Evolutionary conservation across 2,113 vertebrate species (phyloP).

Genomic region (Piprites chloris): DNA sequence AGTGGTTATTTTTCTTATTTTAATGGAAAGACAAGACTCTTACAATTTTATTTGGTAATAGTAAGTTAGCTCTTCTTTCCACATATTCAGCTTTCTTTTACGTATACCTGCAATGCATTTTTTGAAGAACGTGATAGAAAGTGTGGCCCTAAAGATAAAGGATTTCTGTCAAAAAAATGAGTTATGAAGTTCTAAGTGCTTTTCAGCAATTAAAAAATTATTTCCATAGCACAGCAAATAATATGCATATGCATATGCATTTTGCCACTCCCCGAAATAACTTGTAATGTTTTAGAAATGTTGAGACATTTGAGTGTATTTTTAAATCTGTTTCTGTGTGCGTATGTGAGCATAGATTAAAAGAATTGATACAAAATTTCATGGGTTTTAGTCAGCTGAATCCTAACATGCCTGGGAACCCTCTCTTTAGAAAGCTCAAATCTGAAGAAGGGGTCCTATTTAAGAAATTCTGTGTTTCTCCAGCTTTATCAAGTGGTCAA

Average conservation of each 20-base stretch:
- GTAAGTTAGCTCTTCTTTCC: neutral
- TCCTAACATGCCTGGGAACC: neutral
- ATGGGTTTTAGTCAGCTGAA: neutral
- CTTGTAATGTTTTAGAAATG: neutral
- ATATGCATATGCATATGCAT: neutral
- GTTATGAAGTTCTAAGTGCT: neutral
- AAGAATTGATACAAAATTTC: neutral
- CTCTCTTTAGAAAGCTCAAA: neutral
- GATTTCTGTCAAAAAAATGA: neutral
- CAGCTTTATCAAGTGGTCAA: neutral
- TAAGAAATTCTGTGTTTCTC: neutral
- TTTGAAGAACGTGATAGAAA: neutral
- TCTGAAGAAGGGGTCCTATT: neutral
- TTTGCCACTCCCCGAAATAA: neutral
- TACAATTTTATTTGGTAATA: neutral
- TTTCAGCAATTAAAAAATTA: neutral
- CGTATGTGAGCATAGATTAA: neutral
- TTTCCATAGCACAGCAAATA: neutral
- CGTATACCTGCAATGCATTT: neutral
- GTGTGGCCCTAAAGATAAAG: neutral
- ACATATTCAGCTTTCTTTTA: neutral
- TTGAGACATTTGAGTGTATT: neutral
- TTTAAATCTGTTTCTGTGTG: neutral
- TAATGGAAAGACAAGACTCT: neutral
- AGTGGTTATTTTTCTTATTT: neutral